Percentiles rank a stretch among this genome's conserved stretches.
phyloP scores from a whole-genome alignment of 2,888 invertebrate genomes.

The Chromoteleia sp. region DNA sequence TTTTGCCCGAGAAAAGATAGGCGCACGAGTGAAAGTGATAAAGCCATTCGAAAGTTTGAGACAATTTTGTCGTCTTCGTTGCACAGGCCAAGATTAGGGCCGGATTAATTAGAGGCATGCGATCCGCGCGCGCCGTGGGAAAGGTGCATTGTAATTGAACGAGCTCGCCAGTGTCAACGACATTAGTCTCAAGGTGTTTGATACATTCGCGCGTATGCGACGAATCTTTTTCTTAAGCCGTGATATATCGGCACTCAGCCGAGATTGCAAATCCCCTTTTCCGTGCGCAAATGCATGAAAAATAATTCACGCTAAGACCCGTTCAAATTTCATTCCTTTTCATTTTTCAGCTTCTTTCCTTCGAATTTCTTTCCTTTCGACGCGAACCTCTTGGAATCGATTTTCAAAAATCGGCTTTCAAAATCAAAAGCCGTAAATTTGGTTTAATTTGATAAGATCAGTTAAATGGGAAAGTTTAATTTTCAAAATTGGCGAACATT shows the following conservation, averaged over 20 bases:
- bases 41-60: conserved; percentile 60
- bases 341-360: neutral
- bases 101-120: conserved; percentile 62
- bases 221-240: conserved; percentile 41
- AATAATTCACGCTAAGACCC: conserved; percentile 7
- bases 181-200: conserved; percentile 67
- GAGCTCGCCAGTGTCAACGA: conserved; percentile 67
- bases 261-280: conserved; percentile 41
- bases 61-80: conserved; percentile 56
- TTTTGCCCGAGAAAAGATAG: too few relatives aligned
- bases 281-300: conserved; percentile 4
- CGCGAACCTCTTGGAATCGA: too few relatives aligned
- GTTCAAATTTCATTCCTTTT: neutral
- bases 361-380: too few relatives aligned
- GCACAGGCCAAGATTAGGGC: conserved; percentile 62
- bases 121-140: conserved; percentile 61
- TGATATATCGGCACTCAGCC: conserved; percentile 50
- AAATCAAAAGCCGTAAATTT: too few relatives aligned
- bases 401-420: too few relatives aligned
- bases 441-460: too few relatives aligned
- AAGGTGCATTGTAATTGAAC: conserved; percentile 67
- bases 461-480: too few relatives aligned
- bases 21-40: conserved; percentile 59
- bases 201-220: conserved; percentile 44
- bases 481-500: too few relatives aligned